Evolutionary conservation across 2,797 vertebrate species (phyloP), one percentile per base, ranked within the genome.

Genomic region (Poliocrania exsul): DNA sequence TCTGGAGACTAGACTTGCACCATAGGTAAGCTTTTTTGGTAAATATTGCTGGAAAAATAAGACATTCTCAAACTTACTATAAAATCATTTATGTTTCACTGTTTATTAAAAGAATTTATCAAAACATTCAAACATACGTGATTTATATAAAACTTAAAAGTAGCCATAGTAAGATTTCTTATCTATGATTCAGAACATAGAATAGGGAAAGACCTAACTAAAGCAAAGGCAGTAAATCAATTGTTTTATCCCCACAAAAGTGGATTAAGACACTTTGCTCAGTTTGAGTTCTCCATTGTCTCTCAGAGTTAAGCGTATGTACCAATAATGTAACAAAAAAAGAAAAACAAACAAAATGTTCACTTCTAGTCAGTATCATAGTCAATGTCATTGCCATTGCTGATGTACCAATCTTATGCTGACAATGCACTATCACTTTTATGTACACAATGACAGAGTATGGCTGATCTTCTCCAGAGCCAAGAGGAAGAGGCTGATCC

Each of bases 21-120:
- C 4, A 51, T 19, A 89, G 51, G 24, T 79, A 86, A 70, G 33
- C 14, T 65, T 81, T 70, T 72, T 44, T 10, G 82, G 57, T 64
- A 80, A 64, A 24, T 19, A 60, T 8, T 85, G 33, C 29, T 77
- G n/a, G 18, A 37, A 81, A 73, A 77, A 24, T 16, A 61, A 84
- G 13, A 23, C 9, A 49, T 15, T 16, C 54, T 33, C 37, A 70
- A 53, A 85, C 33, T 47, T 65, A 38, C 29, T 77, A 5, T 15
- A 75, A 69, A 75, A 95, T 33, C 2, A 25, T 69, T 82, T 73
- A 7, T 56, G 12, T 74, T 90, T 92, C 16, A 56, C 19, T 56
- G 37, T 51, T 95, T 96, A 95, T 83, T 92, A 16, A 78, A 92
- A 83, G 19, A 71, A 50, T 38, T 78, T 86, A 81, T 74, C n/a